Evolutionary conservation across 2,113 vertebrate genomes (phyloP), one percentile per base, ranked within the genome.

Genomic region (Myotis brandtii): DNA sequence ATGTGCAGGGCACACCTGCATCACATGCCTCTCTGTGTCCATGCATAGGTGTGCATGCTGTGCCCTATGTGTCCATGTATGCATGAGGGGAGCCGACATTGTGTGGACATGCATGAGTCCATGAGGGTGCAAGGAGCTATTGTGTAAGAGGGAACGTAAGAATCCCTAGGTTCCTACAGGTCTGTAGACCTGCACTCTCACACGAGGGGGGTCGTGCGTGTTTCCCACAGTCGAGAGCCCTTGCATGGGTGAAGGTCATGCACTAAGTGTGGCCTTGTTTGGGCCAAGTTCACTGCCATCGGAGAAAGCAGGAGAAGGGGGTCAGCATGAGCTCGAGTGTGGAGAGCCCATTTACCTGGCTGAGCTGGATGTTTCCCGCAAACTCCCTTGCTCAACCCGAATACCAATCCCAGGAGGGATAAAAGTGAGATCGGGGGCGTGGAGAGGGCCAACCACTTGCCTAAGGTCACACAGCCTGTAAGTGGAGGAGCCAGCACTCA

Each of bases 1-100:
- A 37, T 95, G 89, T 69, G 20, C 66, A 48, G 84, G 81, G 56
- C 94, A 94, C 67, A 88, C 77, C 96, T 93, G 87, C 1, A 20
- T 34, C 59, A 90, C 89, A 90, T 79, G 92, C 25, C 20, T 93
- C 82, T 77, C 76, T 85, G 66, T 92, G 88, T 43, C 91, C 18
- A 11, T 93, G 76, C 86, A 52, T 86, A 92, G 94, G 37, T 72
- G 75, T 75, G 43, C 18, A 6, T 2, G 40, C 64, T 86, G 9
- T 67, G 43, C 66, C 25, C 62, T 23, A 0, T 67, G 48, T 72
- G 34, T 69, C 27, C 2, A 0, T 17, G 6, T 77, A 20, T 54
- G 73, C 18, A 2, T 10, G 40, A 40, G 4, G 23, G 23, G 46
- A 32, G 21, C 8, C 2, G 16, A 30, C 9, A 30, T 66, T 4